Percentiles rank a stretch among this genome's conserved stretches.
These are phyloP conservation scores for Acromyrmex heyeri DNA, from an alignment of 1,140 invertebrate species.

Conservation along the genomic window DNA sequence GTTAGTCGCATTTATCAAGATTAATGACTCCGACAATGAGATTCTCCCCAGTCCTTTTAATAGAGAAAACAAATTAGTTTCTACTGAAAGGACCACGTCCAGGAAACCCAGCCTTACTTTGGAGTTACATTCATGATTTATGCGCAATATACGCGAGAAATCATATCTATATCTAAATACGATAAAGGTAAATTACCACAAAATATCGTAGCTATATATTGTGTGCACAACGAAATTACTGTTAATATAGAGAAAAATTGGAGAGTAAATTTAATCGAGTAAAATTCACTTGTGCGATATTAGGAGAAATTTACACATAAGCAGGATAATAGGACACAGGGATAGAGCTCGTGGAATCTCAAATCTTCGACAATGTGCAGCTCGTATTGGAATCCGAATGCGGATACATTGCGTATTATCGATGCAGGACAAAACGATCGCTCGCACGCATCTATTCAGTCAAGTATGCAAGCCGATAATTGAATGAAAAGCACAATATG, in stretches of 20 bases:
- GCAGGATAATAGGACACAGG: conserved; percentile 17
- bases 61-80: conserved; percentile 42
- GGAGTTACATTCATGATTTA: neutral
- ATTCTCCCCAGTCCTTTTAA: conserved; percentile 23
- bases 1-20: conserved; percentile 47
- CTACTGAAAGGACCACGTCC: conserved; percentile 24
- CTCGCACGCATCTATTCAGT: conserved; percentile 66
- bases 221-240: neutral
- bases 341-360: conserved; percentile 23
- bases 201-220: conserved; percentile 1
- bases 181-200: conserved; percentile 6
- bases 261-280: neutral
- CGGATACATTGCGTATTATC: conserved; percentile 73
- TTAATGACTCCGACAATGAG: conserved; percentile 43
- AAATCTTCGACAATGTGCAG: conserved; percentile 72
- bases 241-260: neutral
- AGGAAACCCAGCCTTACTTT: conserved; percentile 2
- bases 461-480: conserved; percentile 76
- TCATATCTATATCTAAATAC: neutral
- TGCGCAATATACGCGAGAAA: conserved; percentile 1
- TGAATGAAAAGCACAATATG: conserved; percentile 70
- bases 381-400: conserved; percentile 72
- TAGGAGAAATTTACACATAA: conserved; percentile 49
- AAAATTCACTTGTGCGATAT: conserved; percentile 9
- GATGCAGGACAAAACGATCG: conserved; percentile 65